Evolutionary conservation across 2,797 vertebrate species (phyloP).

Genomic region (Poecilia velifera): DNA sequence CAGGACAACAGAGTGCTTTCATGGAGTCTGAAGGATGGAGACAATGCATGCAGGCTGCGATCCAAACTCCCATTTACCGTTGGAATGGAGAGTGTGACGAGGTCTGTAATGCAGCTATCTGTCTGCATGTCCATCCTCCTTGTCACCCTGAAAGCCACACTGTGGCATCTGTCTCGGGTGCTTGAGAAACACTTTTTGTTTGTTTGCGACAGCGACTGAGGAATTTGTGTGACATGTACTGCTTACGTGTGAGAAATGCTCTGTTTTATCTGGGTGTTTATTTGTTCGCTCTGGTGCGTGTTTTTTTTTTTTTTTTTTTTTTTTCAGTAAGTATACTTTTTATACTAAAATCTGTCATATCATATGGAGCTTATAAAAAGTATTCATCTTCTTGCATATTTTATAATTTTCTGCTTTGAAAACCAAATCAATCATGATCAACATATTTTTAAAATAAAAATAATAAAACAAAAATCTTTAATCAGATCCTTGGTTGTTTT

Average conservation of each 20-base stretch:
- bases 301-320: too few relatives aligned
- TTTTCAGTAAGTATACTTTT: too few relatives aligned
- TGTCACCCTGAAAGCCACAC: conserved; percentile 56
- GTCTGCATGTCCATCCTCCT: conserved; percentile 61
- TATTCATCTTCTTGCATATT: too few relatives aligned
- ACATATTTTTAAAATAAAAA: not conserved
- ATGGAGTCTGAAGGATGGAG: conserved; percentile 69
- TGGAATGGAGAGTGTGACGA: conserved; percentile 74
- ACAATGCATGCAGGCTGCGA: conserved; percentile 76
- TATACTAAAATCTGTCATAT: too few relatives aligned
- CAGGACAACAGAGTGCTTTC: conserved; percentile 77
- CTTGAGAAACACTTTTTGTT: conserved; percentile 48
- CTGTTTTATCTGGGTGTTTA: conserved; percentile 39
- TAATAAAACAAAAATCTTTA: not conserved
- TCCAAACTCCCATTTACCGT: conserved; percentile 74
- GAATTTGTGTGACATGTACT: conserved; percentile 65
- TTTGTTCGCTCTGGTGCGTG: conserved; percentile 15
- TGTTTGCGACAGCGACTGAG: conserved; percentile 49
- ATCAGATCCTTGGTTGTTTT: too few relatives aligned
- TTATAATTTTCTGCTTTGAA: not conserved
- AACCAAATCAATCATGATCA: not conserved
- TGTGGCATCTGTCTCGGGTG: conserved; percentile 36
- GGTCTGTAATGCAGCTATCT: conserved; percentile 65
- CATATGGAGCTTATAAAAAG: too few relatives aligned
- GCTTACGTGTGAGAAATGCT: conserved; percentile 30